phyloP scores from a whole-genome alignment of 53 echinoderm and acorn worm genomes.

The Henricia sp. region DNA sequence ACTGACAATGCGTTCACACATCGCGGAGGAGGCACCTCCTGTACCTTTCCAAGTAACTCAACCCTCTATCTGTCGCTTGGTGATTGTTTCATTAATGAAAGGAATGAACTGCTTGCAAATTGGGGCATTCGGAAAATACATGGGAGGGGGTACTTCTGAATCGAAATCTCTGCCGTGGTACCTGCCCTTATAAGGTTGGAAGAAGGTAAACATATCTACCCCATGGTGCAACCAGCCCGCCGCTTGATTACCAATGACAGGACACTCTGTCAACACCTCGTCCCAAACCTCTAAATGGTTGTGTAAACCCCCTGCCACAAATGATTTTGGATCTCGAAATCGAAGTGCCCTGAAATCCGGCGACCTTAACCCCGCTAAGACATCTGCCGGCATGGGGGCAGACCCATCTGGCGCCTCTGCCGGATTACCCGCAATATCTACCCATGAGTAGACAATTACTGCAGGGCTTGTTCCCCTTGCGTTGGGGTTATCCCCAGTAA shows the following conservation, averaged over 20 bases:
- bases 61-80: background rate
- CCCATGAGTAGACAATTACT: constrained; percentile 7
- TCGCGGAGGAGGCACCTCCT: background rate
- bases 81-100: background rate
- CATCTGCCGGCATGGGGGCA: constrained; percentile 2
- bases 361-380: background rate
- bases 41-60: background rate
- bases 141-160: background rate
- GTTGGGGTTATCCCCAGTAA: too few relatives aligned
- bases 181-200: background rate
- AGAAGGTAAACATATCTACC: background rate
- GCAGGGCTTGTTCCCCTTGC: too few relatives aligned
- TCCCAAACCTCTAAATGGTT: background rate
- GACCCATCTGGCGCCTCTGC: background rate
- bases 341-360: constrained; percentile 17
- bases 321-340: constrained; percentile 9
- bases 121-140: constrained; percentile 5
- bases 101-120: constrained; percentile 11
- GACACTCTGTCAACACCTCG: background rate
- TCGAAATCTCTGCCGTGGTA: background rate
- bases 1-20: constrained; percentile 1
- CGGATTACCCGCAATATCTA: background rate
- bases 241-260: background rate
- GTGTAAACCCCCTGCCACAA: constrained; percentile 18
- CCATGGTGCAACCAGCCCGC: background rate